A percentile compares a stretch with the other conserved stretches of the same genome.
Evolutionary conservation across 2,113 vertebrate genomes (phyloP).

Genomic region (Misgurnus anguillicaudatus): DNA sequence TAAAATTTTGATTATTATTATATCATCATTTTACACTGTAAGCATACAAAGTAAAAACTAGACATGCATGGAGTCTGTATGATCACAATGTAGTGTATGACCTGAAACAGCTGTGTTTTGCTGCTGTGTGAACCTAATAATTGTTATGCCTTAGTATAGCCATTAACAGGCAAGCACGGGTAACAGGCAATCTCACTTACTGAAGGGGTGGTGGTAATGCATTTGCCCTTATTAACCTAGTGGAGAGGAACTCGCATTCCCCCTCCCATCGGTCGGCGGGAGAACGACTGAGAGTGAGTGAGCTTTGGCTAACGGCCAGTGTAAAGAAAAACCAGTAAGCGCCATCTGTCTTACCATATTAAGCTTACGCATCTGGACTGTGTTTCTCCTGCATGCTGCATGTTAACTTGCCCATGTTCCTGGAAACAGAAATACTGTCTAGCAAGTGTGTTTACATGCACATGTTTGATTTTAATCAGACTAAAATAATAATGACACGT

Average conservation of each 20-base stretch:
- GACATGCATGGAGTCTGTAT: too few species aligned
- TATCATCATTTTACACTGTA: too few species aligned
- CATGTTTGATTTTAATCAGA: too few species aligned
- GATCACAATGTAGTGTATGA: too few species aligned
- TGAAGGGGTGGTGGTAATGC: conserved; percentile 5
- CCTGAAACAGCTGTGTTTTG: too few species aligned
- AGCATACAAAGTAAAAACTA: too few species aligned
- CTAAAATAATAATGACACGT: too few species aligned
- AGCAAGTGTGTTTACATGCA: neutral
- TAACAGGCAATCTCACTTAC: neutral
- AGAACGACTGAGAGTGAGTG: neutral
- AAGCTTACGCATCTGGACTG: conserved; percentile 35
- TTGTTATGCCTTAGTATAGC: neutral
- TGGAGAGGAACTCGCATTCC: neutral
- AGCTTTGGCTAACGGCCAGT: conserved; percentile 37
- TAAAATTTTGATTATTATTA: neutral
- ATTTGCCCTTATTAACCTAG: conserved; percentile 6
- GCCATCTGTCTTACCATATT: conserved; percentile 40
- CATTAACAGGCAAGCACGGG: neutral
- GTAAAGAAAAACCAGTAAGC: conserved; percentile 38
- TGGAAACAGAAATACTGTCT: neutral
- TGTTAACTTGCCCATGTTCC: conserved; percentile 31
- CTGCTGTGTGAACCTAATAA: neutral
- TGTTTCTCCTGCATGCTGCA: conserved; percentile 25
- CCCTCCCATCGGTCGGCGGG: neutral